These are phyloP conservation scores for Trogon melanurus DNA, from an alignment of 2,113 vertebrate species.

Conservation along the genomic window DNA sequence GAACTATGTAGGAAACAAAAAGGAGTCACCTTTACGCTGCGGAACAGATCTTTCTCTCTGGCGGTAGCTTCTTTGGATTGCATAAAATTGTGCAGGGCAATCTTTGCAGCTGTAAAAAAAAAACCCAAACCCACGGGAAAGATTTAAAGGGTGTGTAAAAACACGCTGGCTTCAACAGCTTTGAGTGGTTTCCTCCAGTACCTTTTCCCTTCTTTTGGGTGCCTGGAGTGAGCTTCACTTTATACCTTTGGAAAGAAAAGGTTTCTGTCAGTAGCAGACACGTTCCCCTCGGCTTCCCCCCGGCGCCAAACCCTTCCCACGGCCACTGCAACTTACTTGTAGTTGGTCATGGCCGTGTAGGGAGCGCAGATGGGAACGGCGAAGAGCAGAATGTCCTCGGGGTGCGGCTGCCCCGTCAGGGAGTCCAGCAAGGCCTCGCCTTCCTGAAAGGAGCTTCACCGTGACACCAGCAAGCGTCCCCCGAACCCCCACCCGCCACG, in stretches of 20 bases:
- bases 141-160: background rate
- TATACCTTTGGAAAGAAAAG: conserved; percentile 77
- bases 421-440: conserved; percentile 85
- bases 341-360: conserved; percentile 89
- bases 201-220: conserved; percentile 98
- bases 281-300: background rate
- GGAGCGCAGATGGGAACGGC: conserved; percentile 93
- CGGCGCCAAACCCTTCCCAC: background rate
- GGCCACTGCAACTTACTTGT: conserved; percentile 82
- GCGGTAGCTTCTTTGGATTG: conserved; percentile 86
- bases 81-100: conserved; percentile 93
- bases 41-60: conserved; percentile 94
- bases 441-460: conserved; percentile 75
- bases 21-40: conserved; percentile 89
- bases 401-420: conserved; percentile 90
- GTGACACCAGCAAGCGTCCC: background rate
- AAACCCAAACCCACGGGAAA: background rate
- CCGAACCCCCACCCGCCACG: rapidly evolving
- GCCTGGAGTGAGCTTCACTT: conserved; percentile 96
- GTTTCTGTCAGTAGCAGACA: rapidly evolving
- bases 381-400: conserved; percentile 90
- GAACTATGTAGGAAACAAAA: rapidly evolving
- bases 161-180: rapidly evolving
- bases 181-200: background rate
- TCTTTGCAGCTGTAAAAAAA: conserved; percentile 86